A percentile compares a stretch with the other conserved stretches of the same genome.
These are phyloP conservation scores for Neodiprion lecontei DNA, from an alignment of 1,140 invertebrate species.

Conservation along the genomic window DNA sequence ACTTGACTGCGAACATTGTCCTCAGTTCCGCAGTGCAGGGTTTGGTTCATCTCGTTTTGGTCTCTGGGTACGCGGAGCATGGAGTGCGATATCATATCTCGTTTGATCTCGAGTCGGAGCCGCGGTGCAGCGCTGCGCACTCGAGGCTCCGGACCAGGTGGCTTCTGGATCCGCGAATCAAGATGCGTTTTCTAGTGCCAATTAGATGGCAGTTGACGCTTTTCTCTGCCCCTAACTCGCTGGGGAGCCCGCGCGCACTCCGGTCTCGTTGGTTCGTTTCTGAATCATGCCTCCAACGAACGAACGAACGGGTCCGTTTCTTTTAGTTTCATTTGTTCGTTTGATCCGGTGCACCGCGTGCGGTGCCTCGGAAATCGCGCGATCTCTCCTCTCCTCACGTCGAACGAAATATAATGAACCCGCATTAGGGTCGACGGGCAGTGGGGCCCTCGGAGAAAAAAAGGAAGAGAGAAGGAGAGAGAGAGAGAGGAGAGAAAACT, in stretches of 20 bases:
- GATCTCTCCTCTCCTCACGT: constrained; percentile 18
- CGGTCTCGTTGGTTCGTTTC: too few relatives aligned
- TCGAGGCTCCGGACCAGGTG: constrained; percentile 26
- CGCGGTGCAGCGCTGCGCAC: too few relatives aligned
- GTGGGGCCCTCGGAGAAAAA: constrained; percentile 31
- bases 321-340: background rate
- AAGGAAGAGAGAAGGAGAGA: constrained; percentile 17
- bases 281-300: too few relatives aligned
- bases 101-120: background rate
- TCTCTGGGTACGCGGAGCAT: too few relatives aligned
- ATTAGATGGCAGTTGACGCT: constrained; percentile 51
- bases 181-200: constrained; percentile 39
- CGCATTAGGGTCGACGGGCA: constrained; percentile 44
- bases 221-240: constrained; percentile 29
- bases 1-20: background rate
- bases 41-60: background rate
- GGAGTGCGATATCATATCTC: background rate
- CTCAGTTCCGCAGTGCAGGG: background rate
- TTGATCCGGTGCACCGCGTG: background rate
- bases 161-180: constrained; percentile 24
- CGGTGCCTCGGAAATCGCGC: constrained; percentile 1
- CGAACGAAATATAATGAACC: constrained; percentile 55
- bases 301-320: background rate
- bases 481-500: constrained; percentile 16
- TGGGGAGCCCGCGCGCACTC: background rate